Evolutionary conservation across 2,888 invertebrate genomes (phyloP).

Genomic region (Drosophila imparisetae): DNA sequence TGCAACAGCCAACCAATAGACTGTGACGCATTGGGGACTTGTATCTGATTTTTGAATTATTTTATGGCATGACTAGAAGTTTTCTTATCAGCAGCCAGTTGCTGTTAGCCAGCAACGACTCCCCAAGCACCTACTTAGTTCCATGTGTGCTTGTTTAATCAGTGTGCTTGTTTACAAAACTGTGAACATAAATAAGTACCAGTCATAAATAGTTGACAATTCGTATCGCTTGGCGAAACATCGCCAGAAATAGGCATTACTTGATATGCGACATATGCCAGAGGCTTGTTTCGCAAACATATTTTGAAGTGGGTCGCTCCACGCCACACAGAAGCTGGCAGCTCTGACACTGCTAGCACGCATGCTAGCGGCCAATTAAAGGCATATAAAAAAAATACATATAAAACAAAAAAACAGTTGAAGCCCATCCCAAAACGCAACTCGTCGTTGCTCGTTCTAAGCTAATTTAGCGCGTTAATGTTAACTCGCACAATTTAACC

Average conservation of each 20-base stretch:
- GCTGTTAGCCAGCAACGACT: constrained; percentile 10
- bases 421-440: constrained; percentile 34
- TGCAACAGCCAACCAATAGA: constrained; percentile 2
- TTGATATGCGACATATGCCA: constrained; percentile 38
- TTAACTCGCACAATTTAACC: constrained; percentile 74
- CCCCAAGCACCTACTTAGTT: constrained; percentile 2
- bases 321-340: constrained; percentile 34
- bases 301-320: constrained; percentile 7
- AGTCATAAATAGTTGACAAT: constrained; percentile 46
- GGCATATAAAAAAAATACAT: constrained; percentile 9
- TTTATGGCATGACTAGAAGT: constrained; percentile 10
- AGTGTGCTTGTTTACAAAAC: constrained; percentile 52
- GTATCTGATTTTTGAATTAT: neutral
- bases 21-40: constrained; percentile 15
- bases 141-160: constrained; percentile 43
- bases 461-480: constrained; percentile 75
- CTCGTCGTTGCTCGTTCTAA: constrained; percentile 64
- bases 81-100: constrained; percentile 27
- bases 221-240: constrained; percentile 39
- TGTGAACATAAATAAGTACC: constrained; percentile 34
- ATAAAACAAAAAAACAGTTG: constrained; percentile 27
- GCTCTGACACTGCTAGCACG: constrained; percentile 39
- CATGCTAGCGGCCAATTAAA: constrained; percentile 65
- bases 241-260: constrained; percentile 69
- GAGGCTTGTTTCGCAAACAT: constrained; percentile 22